phyloP scores from a whole-genome alignment of 2,888 invertebrate species.

The Spisula subtruncata region DNA sequence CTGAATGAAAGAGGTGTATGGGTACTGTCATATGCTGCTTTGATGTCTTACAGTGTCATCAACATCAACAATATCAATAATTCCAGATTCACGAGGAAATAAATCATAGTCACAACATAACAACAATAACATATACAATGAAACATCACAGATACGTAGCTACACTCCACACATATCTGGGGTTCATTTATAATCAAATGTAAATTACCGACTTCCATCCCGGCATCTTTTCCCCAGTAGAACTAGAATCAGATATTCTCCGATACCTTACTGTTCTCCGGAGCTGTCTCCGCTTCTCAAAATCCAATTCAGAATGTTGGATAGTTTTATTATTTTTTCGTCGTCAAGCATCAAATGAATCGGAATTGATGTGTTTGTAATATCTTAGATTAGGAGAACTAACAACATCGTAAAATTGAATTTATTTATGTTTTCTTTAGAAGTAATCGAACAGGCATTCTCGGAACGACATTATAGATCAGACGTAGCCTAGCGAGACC shows the following conservation, averaged over 20 bases:
- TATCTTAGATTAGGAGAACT: constrained; percentile 40
- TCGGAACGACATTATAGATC: not conserved
- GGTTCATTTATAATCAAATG: not conserved
- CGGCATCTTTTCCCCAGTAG: not conserved
- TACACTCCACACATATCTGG: not conserved
- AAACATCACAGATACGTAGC: not conserved
- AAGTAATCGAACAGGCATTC: constrained; percentile 42
- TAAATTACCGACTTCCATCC: constrained; percentile 25
- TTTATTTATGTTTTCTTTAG: constrained; percentile 38
- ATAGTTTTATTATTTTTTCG: constrained; percentile 46
- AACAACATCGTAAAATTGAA: constrained; percentile 50
- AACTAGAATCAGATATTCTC: not conserved
- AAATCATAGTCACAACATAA: constrained; percentile 5
- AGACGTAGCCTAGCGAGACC: constrained; percentile 27
- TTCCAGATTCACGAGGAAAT: not conserved
- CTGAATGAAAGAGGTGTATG: too few relatives aligned
- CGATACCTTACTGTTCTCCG: not conserved
- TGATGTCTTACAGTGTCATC: not conserved
- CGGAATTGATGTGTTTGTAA: constrained; percentile 52
- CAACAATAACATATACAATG: constrained; percentile 6
- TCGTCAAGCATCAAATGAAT: constrained; percentile 47
- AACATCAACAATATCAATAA: too few relatives aligned
- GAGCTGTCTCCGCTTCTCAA: not conserved
- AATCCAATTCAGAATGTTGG: constrained; percentile 6
- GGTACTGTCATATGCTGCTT: too few relatives aligned